These are phyloP conservation scores for Poecilia velifera DNA, from an alignment of 2,797 vertebrate genomes.

Conservation along the genomic window DNA sequence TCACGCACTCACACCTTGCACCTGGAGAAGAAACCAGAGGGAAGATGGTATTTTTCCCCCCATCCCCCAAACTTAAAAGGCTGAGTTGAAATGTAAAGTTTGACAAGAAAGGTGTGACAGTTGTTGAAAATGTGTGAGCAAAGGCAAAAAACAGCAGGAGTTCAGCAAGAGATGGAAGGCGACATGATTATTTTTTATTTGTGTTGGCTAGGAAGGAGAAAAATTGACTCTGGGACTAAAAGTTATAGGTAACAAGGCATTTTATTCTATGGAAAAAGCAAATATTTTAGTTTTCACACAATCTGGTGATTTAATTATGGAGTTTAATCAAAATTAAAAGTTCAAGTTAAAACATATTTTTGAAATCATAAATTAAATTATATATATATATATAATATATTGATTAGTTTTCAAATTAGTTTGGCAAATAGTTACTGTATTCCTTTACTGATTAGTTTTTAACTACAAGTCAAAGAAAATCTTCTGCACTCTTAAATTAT, in stretches of 20 bases:
- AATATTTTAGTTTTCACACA: background rate
- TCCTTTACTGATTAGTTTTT: too few relatives aligned
- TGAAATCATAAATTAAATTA: background rate
- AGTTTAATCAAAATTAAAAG: constrained; percentile 2
- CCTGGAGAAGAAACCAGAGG: constrained; percentile 33
- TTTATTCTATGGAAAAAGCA: background rate
- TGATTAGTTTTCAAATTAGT: too few relatives aligned
- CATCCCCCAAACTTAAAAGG: constrained; percentile 15
- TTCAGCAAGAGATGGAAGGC: constrained; percentile 5
- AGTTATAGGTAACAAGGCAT: background rate
- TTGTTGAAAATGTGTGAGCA: background rate
- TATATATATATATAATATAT: too few relatives aligned
- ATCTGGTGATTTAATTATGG: background rate
- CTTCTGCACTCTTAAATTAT: background rate
- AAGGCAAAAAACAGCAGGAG: constrained; percentile 3
- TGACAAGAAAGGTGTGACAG: background rate
- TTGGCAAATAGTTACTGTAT: too few relatives aligned
- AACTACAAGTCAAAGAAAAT: background rate
- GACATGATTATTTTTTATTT: background rate
- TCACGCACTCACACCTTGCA: constrained; percentile 26
- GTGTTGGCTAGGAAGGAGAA: background rate
- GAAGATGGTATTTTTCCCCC: background rate
- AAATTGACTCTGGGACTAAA: background rate
- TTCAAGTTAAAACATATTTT: background rate
- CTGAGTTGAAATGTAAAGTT: constrained; percentile 24